Base-by-base conservation (phyloP, 2,797 vertebrate species). In the Danionella dracula region DNA sequence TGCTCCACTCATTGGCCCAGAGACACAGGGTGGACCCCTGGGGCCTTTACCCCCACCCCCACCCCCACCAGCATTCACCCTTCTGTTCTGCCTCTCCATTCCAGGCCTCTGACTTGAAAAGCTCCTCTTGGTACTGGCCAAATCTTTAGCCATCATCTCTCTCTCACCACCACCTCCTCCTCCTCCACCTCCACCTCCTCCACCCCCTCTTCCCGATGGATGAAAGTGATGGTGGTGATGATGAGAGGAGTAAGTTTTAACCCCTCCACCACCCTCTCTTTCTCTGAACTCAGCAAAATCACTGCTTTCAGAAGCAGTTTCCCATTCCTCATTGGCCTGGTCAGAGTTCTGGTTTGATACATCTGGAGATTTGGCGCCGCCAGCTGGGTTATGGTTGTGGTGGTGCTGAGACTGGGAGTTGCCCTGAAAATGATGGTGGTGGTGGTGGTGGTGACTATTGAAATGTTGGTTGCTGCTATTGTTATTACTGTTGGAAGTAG, bases 241-340 rank as follows among this genome's bases (percentile, higher is more conserved):
- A 58, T 81, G 88, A 17, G 84, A 82, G 27, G 84, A 62, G 66
- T 76, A 92, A 0, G 87, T 37, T 78, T 90, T 87, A 45, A 64
- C 44, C 1, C 62, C 68, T 70, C 88, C 70, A 74, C 88, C 72
- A 70, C 85, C 60, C 23, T 90, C 88, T 55, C 88, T 73, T 64
- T 94, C 93, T 56, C 92, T 81, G 76, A 93, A 93, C 82, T 96
- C 94, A 0, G 92, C 91, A 82, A 97, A 96, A 87, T 97, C 94
- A 4, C 94, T 96, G 85, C 94, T 97, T 84, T 97, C 94, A 0
- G 94, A 96, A 0, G 94, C 94, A 0, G 94, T 97, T 80, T 97
- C 94, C 94, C 94, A 96, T 67, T 96, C 94, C 81, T 97, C 94
- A 0, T 97, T 97, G 59, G 94, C 94, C 84, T 97, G 94, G 80